Base-by-base conservation (phyloP, 2,888 invertebrate genomes). In the Drosophila kokeensis region DNA sequence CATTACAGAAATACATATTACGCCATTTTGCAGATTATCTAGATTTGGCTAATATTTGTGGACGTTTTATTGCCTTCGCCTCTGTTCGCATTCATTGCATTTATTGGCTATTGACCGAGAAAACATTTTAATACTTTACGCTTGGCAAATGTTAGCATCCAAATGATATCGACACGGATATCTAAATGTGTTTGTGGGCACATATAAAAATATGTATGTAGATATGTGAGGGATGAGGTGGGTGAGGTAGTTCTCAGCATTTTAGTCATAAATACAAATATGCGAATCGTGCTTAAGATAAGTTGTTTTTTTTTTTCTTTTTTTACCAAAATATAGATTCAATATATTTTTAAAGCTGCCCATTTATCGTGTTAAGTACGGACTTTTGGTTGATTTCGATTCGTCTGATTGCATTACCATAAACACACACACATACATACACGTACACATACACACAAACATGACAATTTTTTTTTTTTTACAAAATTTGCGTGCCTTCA, bases 91-190 rank as follows among this genome's bases (percentile, higher is more conserved):
- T 78, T 80, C 80, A 80, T 80, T 82, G 76, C 80, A 76, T 73
- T 80, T 84, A 79, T 87, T 45, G 24, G 24, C 45, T 83, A 54
- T 54, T 54, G 85, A 82, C 80, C 80, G 54, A 80, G 64, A 82
- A 73, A 80, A 87, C 87, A 84, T 84, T 84, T 82, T 84, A 84
- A 85, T 87, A 84, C 85, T 84, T 85, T 87, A 82, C 82, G 81
- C 84, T 87, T 85, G 85, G 88, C 83, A 84, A 84, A 87, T 85
- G 80, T 82, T 85, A 75, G 82, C 75, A 71, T 69, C 67, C 77
- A 53, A 69, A 57, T 63, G 69, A 69, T 75, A 75, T 75, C 69
- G 61, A 65, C 68, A 80, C 72, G 60, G 64, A 65, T 73, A 68
- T 36, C 61, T 63, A 15, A 50, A 29, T 63, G 36, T 40, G 38